Evolutionary conservation across 2,113 vertebrate genomes (phyloP).

Genomic region (Bubo blakistoni): DNA sequence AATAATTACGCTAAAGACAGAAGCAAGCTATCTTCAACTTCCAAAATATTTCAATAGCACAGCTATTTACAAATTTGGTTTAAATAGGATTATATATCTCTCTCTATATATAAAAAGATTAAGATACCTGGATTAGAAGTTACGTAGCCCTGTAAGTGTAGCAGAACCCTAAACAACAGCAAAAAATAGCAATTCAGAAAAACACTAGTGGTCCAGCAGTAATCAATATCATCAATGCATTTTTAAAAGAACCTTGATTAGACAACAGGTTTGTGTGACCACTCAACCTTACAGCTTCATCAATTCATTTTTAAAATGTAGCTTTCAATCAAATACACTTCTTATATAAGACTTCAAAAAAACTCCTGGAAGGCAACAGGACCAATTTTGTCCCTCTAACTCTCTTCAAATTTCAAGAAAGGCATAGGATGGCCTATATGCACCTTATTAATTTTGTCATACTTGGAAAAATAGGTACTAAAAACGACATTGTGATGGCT

Average conservation of each 20-base stretch:
- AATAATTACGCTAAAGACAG: neutral
- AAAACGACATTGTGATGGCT: conserved; percentile 28
- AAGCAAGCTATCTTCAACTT: conserved; percentile 1
- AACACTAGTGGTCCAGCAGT: neutral
- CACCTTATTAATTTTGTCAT: conserved; percentile 54
- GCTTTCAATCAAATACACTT: conserved; percentile 2
- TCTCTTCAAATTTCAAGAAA: conserved; percentile 51
- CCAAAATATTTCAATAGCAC: neutral
- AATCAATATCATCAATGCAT: neutral
- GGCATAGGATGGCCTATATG: conserved; percentile 67
- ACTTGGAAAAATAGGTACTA: neutral
- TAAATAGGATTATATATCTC: conserved; percentile 21
- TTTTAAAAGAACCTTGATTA: neutral
- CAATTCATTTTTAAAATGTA: neutral
- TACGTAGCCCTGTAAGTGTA: conserved; percentile 18
- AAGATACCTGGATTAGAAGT: conserved; percentile 50
- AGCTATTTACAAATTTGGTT: conserved; percentile 33
- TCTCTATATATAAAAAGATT: conserved; percentile 5
- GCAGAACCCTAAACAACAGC: conserved; percentile 6
- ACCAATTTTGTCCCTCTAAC: neutral
- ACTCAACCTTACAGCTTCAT: neutral
- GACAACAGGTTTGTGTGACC: neutral
- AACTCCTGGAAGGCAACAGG: conserved; percentile 22
- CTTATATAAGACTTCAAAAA: conserved; percentile 18
- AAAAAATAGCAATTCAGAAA: conserved; percentile 9